These are phyloP conservation scores for Lithosia quadra DNA, from an alignment of 2,888 invertebrate species.

Conservation along the genomic window DNA sequence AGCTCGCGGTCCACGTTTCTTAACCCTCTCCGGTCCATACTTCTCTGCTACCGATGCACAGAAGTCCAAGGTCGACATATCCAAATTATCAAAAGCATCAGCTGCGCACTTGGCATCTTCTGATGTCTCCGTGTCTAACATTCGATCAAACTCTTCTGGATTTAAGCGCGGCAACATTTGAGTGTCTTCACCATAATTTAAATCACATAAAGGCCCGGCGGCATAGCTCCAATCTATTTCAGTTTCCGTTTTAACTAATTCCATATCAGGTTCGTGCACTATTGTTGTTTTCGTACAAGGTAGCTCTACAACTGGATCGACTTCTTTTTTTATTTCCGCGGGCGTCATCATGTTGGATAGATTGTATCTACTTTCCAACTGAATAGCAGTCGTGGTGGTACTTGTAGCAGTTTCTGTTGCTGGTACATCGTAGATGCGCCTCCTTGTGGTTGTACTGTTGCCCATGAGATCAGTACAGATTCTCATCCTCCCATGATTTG, in stretches of 20 bases:
- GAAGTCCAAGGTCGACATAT: constrained; percentile 56
- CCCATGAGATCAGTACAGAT: constrained; percentile 60
- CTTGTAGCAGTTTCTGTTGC: constrained; percentile 52
- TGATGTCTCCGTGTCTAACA: constrained; percentile 12
- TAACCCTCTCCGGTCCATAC: constrained; percentile 37
- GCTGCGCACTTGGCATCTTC: constrained; percentile 17
- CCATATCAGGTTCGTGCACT: constrained; percentile 63
- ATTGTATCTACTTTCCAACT: constrained; percentile 56
- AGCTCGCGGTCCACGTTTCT: constrained; percentile 51
- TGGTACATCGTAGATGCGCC: constrained; percentile 67
- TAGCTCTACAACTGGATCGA: background rate
- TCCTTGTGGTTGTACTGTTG: constrained; percentile 47
- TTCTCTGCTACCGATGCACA: constrained; percentile 46
- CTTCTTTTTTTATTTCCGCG: constrained; percentile 34
- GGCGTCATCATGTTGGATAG: constrained; percentile 58
- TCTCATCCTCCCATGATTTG: constrained; percentile 70
- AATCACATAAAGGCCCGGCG: constrained; percentile 65
- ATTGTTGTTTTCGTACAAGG: constrained; percentile 53
- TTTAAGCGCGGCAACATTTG: constrained; percentile 12
- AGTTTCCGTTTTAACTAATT: constrained; percentile 68
- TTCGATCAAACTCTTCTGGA: constrained; percentile 6
- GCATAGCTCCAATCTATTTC: constrained; percentile 61
- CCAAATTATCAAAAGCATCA: constrained; percentile 16
- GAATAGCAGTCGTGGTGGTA: constrained; percentile 47
- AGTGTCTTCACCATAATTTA: constrained; percentile 69